Percentiles rank a stretch among this genome's conserved stretches.
Conservation (phyloP, 1,140 invertebrate genomes). For the Drosophila bipectinata region DNA sequence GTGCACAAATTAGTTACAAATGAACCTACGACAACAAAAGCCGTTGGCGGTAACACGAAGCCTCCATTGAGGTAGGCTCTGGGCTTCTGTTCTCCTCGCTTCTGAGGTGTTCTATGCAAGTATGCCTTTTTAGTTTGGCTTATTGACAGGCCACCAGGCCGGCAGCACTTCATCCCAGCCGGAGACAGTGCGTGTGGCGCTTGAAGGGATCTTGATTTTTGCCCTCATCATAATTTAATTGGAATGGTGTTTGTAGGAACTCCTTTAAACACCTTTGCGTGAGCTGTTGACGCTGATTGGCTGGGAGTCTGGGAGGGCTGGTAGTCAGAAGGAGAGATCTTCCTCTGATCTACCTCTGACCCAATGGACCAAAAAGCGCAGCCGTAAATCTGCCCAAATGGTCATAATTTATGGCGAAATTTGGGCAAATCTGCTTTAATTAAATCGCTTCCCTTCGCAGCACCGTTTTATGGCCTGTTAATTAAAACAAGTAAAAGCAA, state of each 20-base stretch:
- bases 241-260: conserved; percentile 32
- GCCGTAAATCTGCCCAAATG: conserved; percentile 30
- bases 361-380: conserved; percentile 17
- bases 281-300: conserved; percentile 42
- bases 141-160: conserved; percentile 49
- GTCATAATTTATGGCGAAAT: conserved; percentile 33
- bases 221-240: conserved; percentile 52
- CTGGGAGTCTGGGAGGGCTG: conserved; percentile 2
- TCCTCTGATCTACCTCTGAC: conserved; percentile 29
- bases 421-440: conserved; percentile 17
- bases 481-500: conserved; percentile 58
- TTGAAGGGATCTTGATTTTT: conserved; percentile 38
- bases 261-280: conserved; percentile 58
- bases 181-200: conserved; percentile 46
- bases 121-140: conserved; percentile 5
- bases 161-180: conserved; percentile 1
- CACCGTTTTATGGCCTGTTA: conserved; percentile 46
- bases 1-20: conserved; percentile 81
- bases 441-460: conserved; percentile 43
- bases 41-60: conserved; percentile 64
- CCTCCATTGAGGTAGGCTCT: conserved; percentile 35
- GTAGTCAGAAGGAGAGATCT: not conserved
- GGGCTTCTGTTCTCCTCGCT: conserved; percentile 4
- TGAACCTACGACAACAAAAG: conserved; percentile 77
- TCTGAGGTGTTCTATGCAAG: not conserved